These are phyloP conservation scores for Phyllotreta cruciferae DNA, from an alignment of 2,888 invertebrate species.

Conservation along the genomic window DNA sequence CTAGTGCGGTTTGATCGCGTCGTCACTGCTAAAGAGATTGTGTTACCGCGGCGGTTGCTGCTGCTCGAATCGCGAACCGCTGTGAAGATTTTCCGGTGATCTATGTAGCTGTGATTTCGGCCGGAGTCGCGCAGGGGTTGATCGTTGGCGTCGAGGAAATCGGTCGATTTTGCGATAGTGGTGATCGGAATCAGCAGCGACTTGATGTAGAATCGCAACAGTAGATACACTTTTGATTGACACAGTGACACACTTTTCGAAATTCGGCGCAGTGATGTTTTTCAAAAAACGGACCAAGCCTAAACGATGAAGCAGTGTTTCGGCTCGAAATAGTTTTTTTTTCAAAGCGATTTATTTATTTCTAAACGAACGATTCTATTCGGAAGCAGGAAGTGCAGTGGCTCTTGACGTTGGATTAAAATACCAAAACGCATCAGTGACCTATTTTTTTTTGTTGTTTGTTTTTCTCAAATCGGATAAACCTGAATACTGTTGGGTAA, in stretches of 20 bases:
- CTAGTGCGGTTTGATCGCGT: background rate
- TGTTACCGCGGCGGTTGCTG: too few species aligned
- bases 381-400: slow-evolving; percentile 28
- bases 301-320: slow-evolving; percentile 46
- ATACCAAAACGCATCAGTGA: slow-evolving; percentile 52
- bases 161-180: background rate
- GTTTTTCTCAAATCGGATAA: slow-evolving; percentile 27
- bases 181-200: too few species aligned
- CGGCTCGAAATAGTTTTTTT: slow-evolving; percentile 25
- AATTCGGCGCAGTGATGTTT: slow-evolving; percentile 46
- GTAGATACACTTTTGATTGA: slow-evolving; percentile 39
- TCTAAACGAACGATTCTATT: slow-evolving; percentile 17
- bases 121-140: background rate
- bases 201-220: slow-evolving; percentile 29
- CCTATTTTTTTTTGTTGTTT: slow-evolving; percentile 44
- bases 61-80: too few species aligned
- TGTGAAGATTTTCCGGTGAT: background rate
- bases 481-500: slow-evolving; percentile 43
- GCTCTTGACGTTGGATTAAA: slow-evolving; percentile 4
- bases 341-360: slow-evolving; percentile 2
- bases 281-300: slow-evolving; percentile 49
- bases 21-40: too few species aligned
- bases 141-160: too few species aligned
- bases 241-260: slow-evolving; percentile 53
- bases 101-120: background rate